Evolutionary conservation across 1,140 invertebrate species (phyloP).

Genomic region (Tetramorium alpestre): DNA sequence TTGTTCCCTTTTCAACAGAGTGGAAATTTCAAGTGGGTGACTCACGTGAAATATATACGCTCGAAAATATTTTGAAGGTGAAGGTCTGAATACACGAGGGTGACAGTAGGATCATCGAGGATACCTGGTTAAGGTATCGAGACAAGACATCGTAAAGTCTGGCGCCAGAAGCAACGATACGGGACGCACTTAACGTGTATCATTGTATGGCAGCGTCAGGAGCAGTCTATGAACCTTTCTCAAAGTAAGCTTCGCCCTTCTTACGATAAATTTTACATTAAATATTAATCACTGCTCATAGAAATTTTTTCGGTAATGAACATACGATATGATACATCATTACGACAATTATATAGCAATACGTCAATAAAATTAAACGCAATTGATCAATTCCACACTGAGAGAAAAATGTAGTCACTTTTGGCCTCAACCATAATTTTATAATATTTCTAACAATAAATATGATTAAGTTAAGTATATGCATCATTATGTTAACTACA

Average conservation of each 20-base stretch:
- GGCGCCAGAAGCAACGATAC: slow-evolving; percentile 72
- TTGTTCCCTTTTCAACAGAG: neutral
- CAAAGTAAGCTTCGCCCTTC: neutral
- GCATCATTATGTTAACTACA: too few relatives aligned
- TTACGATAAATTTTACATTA: neutral
- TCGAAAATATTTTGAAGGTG: neutral
- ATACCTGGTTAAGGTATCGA: slow-evolving; percentile 64
- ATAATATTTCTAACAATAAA: too few relatives aligned
- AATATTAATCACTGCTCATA: neutral
- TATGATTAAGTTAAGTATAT: too few relatives aligned
- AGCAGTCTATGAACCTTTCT: neutral
- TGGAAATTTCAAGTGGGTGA: neutral
- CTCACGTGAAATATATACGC: slow-evolving; percentile 4
- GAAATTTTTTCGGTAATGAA: neutral
- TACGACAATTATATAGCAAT: neutral
- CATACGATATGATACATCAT: too few relatives aligned
- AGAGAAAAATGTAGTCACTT: too few relatives aligned
- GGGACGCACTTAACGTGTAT: slow-evolving; percentile 46
- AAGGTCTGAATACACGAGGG: neutral
- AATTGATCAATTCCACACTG: too few relatives aligned
- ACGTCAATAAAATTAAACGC: neutral
- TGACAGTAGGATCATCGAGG: neutral
- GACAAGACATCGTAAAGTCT: slow-evolving; percentile 73
- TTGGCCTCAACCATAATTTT: too few relatives aligned
- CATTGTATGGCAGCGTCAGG: neutral